Evolutionary conservation across 1,140 invertebrate genomes (phyloP).

Genomic region (Drosophila yakuba): DNA sequence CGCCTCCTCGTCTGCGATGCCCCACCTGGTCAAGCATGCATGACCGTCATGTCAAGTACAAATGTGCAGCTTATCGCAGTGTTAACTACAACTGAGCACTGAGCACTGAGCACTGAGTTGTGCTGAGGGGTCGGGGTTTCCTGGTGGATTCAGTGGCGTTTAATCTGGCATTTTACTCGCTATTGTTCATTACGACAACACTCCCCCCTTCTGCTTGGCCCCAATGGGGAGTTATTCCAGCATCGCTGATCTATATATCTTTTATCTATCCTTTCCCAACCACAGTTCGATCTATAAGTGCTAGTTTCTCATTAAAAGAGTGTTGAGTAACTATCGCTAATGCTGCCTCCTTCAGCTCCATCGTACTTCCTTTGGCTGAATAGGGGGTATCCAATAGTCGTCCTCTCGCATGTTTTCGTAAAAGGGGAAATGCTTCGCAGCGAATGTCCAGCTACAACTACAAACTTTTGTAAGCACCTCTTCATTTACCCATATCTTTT

Average conservation of each 20-base stretch:
- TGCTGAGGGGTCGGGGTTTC: not conserved
- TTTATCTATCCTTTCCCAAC: no score
- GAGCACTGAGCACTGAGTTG: no score
- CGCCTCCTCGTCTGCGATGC: not conserved
- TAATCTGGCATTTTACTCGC: not conserved
- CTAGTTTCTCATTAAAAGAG: no score
- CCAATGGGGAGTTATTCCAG: no score
- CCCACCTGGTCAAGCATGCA: constrained; percentile 55
- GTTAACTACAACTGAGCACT: not conserved
- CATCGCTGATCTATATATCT: no score
- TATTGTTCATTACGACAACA: not conserved
- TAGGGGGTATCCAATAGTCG: no score
- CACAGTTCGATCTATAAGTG: no score
- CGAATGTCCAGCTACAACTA: constrained; percentile 1
- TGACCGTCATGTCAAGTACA: constrained; percentile 68
- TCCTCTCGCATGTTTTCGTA: not conserved
- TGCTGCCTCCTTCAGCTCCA: no score
- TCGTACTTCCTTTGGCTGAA: no score
- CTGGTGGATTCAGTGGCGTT: not conserved
- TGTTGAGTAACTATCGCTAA: no score
- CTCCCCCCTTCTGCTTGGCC: not conserved
- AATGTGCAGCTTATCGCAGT: constrained; percentile 62
- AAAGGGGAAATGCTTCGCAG: not conserved
- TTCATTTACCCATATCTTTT: constrained; percentile 16
- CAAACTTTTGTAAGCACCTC: not conserved